These are phyloP conservation scores for Hermaeophaga mercurialis DNA, from an alignment of 2,888 invertebrate genomes.

Conservation along the genomic window DNA sequence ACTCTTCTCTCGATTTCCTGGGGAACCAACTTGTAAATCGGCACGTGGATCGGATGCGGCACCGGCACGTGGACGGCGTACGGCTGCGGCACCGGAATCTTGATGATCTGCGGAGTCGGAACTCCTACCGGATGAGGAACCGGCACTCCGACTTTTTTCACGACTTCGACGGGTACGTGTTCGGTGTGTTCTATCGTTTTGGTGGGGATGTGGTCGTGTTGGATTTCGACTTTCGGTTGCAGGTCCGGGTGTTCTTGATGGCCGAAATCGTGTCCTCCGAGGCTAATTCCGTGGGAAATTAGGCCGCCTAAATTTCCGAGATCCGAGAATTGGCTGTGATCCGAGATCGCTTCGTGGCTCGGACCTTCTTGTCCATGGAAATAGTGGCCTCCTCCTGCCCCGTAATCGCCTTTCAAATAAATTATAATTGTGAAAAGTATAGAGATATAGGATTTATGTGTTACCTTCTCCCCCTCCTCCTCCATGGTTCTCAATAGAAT, in stretches of 20 bases:
- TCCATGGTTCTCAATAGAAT: constrained; percentile 9
- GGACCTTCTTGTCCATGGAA: background rate
- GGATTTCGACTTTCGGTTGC: constrained; percentile 59
- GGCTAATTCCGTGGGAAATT: constrained; percentile 33
- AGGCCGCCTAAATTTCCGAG: constrained; percentile 27
- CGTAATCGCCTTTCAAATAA: constrained; percentile 10
- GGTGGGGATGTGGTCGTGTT: constrained; percentile 61
- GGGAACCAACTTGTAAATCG: constrained; percentile 74
- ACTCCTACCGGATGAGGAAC: constrained; percentile 77
- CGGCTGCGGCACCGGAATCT: constrained; percentile 75
- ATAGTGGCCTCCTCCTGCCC: constrained; percentile 7
- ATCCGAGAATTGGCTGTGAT: constrained; percentile 17
- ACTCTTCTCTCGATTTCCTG: constrained; percentile 74
- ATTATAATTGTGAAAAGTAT: too few species aligned
- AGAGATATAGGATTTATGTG: too few species aligned
- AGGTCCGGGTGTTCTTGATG: constrained; percentile 57
- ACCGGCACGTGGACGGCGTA: constrained; percentile 74
- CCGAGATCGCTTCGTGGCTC: background rate
- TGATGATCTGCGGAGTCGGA: constrained; percentile 71
- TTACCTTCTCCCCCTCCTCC: constrained; percentile 6
- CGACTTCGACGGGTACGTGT: constrained; percentile 70
- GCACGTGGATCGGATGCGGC: constrained; percentile 74
- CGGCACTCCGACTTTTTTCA: constrained; percentile 74
- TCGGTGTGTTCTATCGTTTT: constrained; percentile 72
- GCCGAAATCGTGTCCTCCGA: constrained; percentile 27